Evolutionary conservation across 2,113 vertebrate species (phyloP).

Genomic region (Lophotis ruficrista): DNA sequence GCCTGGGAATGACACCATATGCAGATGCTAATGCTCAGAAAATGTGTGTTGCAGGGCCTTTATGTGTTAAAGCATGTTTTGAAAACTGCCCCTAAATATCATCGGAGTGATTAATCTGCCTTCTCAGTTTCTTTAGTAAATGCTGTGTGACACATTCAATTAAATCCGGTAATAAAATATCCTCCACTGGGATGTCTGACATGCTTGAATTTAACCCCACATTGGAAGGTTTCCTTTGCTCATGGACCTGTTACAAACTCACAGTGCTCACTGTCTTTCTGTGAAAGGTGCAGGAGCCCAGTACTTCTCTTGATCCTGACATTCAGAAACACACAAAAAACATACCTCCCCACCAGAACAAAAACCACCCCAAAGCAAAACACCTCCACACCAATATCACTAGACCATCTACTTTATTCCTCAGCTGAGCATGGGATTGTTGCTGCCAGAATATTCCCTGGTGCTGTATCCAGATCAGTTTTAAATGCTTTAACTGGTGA

Average conservation of each 20-base stretch:
- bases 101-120: neutral
- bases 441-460: neutral
- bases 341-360: neutral
- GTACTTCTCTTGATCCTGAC: neutral
- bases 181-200: neutral
- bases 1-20: neutral
- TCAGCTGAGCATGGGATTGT: neutral
- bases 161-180: neutral
- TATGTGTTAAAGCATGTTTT: neutral
- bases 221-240: neutral
- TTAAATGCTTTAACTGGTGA: slow-evolving; percentile 11
- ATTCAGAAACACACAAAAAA: neutral
- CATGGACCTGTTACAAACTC: neutral
- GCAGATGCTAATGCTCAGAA: neutral
- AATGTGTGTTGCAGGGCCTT: neutral
- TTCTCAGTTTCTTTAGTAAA: slow-evolving; percentile 21
- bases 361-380: neutral
- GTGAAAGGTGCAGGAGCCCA: neutral
- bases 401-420: neutral
- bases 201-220: neutral
- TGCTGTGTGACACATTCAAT: neutral
- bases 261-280: neutral
- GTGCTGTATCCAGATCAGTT: neutral
- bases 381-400: neutral
- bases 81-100: neutral